Base-by-base conservation (phyloP, 2,888 invertebrate species). In the Nyleta sp. region DNA sequence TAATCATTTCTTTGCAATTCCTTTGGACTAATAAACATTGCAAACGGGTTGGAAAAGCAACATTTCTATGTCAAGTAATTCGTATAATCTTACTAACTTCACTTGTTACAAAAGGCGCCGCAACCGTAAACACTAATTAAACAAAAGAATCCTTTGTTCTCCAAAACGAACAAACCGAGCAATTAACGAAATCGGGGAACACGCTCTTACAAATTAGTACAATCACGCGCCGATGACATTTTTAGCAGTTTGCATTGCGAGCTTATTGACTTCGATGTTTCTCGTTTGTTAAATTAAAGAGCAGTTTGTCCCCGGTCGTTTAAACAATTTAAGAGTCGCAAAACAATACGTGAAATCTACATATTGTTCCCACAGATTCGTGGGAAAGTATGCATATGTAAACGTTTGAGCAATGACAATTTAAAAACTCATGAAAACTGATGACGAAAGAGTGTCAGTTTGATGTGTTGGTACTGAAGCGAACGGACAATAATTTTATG, bases 321-420 rank as follows among this genome's bases (percentile, higher is more conserved):
- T 65, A 20, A 73, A 65, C 40, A 52, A 65, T 48, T 65, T 67
- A 42, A 52, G 55, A 53, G 15, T 28, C 17, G 20, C 28, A 7
- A 40, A 42, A 73, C 50, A 65, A 73, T 59, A 73, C 57, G 17
- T 24, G 24, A 59, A 50, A 44, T 65, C 59, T 44, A 59, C 59
- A 46, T 64, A 74, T 67, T 67, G 73, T 74, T 74, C 73, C 52
- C 73, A 74, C 65, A 46, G 59, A 52, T 35, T 52, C 67, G 73
- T 74, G 67, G 60, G 67, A 74, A 72, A 50, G 52, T 33, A 22
- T 28, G 28, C 44, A 48, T 46, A 22, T 42, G 28, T 57, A 64
- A 57, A 22, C 7, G 22, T 60, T 52, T 60, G 17, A 33, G 52
- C n/a, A 50, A 42, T 52, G 52, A 71, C 52, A 44, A 33, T 71